Base-by-base conservation (phyloP, 2,888 invertebrate genomes). In the Schrankia costaestrigalis region DNA sequence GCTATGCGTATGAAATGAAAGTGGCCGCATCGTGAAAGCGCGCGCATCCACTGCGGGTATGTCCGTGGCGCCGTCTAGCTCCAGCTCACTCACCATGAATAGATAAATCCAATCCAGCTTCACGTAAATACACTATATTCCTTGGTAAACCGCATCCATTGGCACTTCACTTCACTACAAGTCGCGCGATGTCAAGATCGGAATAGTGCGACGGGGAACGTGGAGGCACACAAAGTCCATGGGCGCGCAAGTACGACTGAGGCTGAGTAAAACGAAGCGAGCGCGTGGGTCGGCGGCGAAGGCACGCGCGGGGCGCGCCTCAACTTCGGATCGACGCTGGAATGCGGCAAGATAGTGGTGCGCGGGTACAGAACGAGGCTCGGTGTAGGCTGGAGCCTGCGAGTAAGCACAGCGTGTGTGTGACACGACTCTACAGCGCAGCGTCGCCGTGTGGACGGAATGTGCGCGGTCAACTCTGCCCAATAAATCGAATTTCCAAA, bases 211-310 rank as follows among this genome's bases (percentile, higher is more conserved):
- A 56, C 56, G 62, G 50, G 34, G 65, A 55, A 47, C 60, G 64
- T 55, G 67, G 59, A 64, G 46, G 65, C 78, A 77, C 75, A 67
- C 78, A 56, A 47, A 64, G 63, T 59, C 64, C 54, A 49, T 65
- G 77, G 72, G 71, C 78, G 84, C 81, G 69, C 75, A 69, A 65
- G 69, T 69, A 61, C 79, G 77, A 84, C 82, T 83, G 13, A 25
- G 13, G 13, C 10, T 12, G 81, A 76, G 66, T 58, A 72, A 61
- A 55, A 67, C 56, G 63, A 59, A 53, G 71, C 90, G 91, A 91
- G 92, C 92, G 93, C 93, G 91, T 92, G 92, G 91, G 93, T 91
- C 91, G 70, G 66, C 91, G 68, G 67, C 88, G 80, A 86, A 90
- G 59, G 56, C 56, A 90, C 85, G 86, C 87, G 71, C 71, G 73